Base-by-base conservation (phyloP, 2,888 invertebrate genomes). In the Cosmorhoe ocellata region DNA sequence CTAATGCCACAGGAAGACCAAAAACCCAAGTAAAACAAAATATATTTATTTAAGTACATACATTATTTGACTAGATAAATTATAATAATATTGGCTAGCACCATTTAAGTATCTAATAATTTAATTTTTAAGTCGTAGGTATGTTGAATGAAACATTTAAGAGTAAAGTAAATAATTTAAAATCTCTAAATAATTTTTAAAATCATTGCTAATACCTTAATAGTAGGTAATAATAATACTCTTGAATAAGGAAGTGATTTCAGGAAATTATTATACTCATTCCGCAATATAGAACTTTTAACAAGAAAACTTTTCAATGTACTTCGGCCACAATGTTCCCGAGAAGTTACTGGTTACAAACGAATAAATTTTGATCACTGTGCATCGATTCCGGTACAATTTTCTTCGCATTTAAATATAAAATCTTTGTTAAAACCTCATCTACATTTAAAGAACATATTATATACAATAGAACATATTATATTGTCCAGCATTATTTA, bases 231-330 rank as follows among this genome's bases (percentile, higher is more conserved):
- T 74, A 77, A 75, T 76, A 72, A 70, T 70, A 70, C 66, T 69
- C 63, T 76, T 79, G 76, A 72, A 78, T 79, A 77, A 76, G 79
- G 79, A 82, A 84, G 80, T 82, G 81, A 86, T 84, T 87, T 80
- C 77, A 76, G 76, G 79, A 24, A 86, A 83, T 84, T 85, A 86
- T 86, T 83, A 87, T 86, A 83, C 85, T 79, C 84, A 84, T 84
- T 87, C 79, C 79, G 81, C 83, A 81, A 83, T 86, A 82, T 79
- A 77, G 76, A 89, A 89, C 80, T 89, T 89, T 87, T 89, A 89
- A 89, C 88, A 89, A 89, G 89, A 88, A 88, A 89, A 89, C 81
- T 89, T 88, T 77, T 61, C 79, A 78, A 77, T 81, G 79, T 82
- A 80, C 81, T 69, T 70, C 76, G 79, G 81, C 79, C 77, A 85